Evolutionary conservation across 2,888 invertebrate genomes (phyloP).

Genomic region (Scaeva pyrastri): DNA sequence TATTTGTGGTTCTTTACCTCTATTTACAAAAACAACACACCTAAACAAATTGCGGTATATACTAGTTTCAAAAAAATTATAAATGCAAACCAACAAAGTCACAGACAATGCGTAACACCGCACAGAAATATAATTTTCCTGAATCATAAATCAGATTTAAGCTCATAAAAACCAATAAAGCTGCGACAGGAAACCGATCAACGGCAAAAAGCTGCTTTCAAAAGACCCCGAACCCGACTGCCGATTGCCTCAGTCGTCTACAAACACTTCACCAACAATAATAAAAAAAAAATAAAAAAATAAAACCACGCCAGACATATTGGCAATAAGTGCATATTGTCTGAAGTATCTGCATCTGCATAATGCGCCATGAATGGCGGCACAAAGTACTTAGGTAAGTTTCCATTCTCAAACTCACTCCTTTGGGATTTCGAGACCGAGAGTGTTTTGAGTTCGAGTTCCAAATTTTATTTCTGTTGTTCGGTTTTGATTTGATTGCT

Average conservation of each 20-base stretch:
- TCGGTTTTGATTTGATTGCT: slow-evolving; percentile 60
- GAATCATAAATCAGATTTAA: slow-evolving; percentile 69
- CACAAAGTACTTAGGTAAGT: slow-evolving; percentile 42
- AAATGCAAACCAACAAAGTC: slow-evolving; percentile 42
- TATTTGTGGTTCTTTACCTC: no score
- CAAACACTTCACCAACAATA: slow-evolving; percentile 1
- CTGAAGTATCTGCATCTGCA: slow-evolving; percentile 32
- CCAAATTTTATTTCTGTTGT: slow-evolving; percentile 66
- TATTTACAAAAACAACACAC: no score
- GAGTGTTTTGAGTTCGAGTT: slow-evolving; percentile 6
- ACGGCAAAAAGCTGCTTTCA: slow-evolving; percentile 38
- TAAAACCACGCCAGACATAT: slow-evolving; percentile 25
- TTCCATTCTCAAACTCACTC: slow-evolving; percentile 5
- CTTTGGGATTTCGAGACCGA: not conserved
- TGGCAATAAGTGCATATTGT: slow-evolving; percentile 27
- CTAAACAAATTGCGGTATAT: no score
- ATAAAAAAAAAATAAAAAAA: not conserved
- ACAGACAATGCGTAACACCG: slow-evolving; percentile 59
- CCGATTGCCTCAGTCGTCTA: not conserved
- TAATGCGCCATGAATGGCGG: slow-evolving; percentile 27
- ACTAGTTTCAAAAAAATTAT: slow-evolving; percentile 15
- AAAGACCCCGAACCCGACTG: no score
- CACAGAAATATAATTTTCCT: slow-evolving; percentile 55
- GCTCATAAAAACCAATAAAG: slow-evolving; percentile 69
- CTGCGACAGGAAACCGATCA: slow-evolving; percentile 28